Percentiles rank a stretch among this genome's conserved stretches.
Conservation (phyloP, 2,797 vertebrate genomes). For the Micropoecilia bifurca region DNA sequence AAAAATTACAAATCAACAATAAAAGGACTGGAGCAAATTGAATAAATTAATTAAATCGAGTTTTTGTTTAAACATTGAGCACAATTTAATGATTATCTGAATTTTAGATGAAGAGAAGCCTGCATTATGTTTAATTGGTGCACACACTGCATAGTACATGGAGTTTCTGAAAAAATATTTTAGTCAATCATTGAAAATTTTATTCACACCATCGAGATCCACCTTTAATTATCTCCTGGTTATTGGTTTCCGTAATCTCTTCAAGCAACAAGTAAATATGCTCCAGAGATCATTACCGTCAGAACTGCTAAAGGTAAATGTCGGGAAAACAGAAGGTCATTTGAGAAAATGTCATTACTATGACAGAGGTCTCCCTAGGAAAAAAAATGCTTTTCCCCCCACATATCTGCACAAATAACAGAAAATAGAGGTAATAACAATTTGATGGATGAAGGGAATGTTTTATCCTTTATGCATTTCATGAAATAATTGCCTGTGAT, state of each 20-base stretch:
- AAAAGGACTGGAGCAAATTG: not conserved
- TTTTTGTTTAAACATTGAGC: not conserved
- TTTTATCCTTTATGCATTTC: not conserved
- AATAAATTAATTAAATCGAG: not conserved
- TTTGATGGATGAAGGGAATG: not conserved
- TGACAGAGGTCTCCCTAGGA: not conserved
- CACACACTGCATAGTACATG: not conserved
- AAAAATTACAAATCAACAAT: not conserved
- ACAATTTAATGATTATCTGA: not conserved
- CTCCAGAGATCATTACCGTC: not conserved
- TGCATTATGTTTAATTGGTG: not conserved
- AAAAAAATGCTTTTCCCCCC: not conserved
- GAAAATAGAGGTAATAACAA: not conserved
- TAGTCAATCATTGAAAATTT: not conserved
- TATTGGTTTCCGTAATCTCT: not conserved
- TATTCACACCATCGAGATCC: not conserved
- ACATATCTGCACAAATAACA: not conserved
- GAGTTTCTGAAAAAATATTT: not conserved
- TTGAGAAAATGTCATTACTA: not conserved
- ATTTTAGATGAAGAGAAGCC: not conserved
- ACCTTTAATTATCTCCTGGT: not conserved
- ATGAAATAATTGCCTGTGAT: not conserved
- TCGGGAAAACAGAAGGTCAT: not conserved
- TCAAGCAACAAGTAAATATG: not conserved
- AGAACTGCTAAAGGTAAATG: slow-evolving; percentile 1